Percentiles rank a stretch among this genome's conserved stretches.
phyloP scores from a whole-genome alignment of 2,888 invertebrate species.

The Rotaria sp. region DNA sequence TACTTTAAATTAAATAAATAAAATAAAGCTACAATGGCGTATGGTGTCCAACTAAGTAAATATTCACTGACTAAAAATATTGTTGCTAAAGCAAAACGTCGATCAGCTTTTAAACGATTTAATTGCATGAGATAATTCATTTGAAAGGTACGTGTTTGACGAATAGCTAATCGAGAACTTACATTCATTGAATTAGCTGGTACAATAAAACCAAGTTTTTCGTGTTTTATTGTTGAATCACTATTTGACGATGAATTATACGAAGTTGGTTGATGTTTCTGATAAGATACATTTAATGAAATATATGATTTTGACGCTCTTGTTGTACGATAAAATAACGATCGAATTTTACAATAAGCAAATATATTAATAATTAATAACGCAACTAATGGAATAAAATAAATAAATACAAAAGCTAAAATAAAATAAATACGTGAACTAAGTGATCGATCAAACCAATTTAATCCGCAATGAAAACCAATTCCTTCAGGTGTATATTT shows the following conservation, averaged over 20 bases:
- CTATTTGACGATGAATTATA: neutral
- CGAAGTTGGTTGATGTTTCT: neutral
- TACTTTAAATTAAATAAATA: neutral
- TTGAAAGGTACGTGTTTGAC: neutral
- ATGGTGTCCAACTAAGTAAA: conserved; percentile 45
- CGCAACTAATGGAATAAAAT: neutral
- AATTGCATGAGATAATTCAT: neutral
- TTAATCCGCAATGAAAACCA: conserved; percentile 10
- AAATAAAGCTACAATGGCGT: conserved; percentile 46
- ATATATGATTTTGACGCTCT: neutral
- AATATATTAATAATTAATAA: neutral
- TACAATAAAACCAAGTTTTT: neutral
- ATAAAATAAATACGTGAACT: neutral
- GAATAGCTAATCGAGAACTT: neutral
- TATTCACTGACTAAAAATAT: neutral
- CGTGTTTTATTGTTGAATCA: neutral
- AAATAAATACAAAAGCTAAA: neutral
- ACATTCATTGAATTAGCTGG: neutral
- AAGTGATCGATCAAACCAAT: conserved; percentile 2
- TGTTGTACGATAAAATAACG: neutral
- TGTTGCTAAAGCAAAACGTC: conserved; percentile 10
- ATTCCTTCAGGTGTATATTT: neutral
- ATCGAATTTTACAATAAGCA: neutral
- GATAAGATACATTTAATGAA: neutral
- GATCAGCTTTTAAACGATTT: conserved; percentile 17